A percentile compares a stretch with the other conserved stretches of the same genome.
Evolutionary conservation across 2,113 vertebrate genomes (phyloP).

Genomic region (Poeciliopsis turrubarensis): DNA sequence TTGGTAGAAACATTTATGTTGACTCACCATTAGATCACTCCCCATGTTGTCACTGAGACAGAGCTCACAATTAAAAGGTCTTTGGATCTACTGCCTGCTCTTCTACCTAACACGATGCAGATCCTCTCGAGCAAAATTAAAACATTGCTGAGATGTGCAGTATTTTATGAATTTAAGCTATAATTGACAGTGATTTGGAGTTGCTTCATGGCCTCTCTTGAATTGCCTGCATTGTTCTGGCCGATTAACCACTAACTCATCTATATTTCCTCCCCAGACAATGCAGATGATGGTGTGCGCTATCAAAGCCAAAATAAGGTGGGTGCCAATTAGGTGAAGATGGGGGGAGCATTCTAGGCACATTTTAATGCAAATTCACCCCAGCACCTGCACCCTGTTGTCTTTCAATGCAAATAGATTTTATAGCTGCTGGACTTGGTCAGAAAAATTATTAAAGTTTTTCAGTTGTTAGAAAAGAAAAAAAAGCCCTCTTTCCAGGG

Average conservation of each 20-base stretch:
- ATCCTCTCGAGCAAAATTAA: conserved; percentile 24
- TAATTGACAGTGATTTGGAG: conserved; percentile 70
- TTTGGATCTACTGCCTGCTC: conserved; percentile 62
- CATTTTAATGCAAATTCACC: conserved; percentile 68
- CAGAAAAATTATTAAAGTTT: conserved; percentile 62
- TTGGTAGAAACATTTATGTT: conserved; percentile 64
- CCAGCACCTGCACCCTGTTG: conserved; percentile 66
- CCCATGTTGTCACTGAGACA: conserved; percentile 55
- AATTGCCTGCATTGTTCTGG: conserved; percentile 69
- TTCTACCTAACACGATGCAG: conserved; percentile 46
- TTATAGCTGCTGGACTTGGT: conserved; percentile 48
- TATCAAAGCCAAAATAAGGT: conserved; percentile 78
- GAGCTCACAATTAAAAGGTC: conserved; percentile 73
- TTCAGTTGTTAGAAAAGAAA: conserved; percentile 53
- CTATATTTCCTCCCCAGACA: conserved; percentile 67
- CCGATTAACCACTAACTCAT: conserved; percentile 74
- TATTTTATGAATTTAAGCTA: conserved; percentile 61
- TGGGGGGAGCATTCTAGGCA: conserved; percentile 57
- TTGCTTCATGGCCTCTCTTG: conserved; percentile 56
- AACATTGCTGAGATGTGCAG: conserved; percentile 38
- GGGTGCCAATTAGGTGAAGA: conserved; percentile 67
- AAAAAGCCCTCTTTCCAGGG: conserved; percentile 34
- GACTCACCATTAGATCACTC: conserved; percentile 70
- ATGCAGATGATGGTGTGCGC: conserved; percentile 65
- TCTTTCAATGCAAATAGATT: conserved; percentile 60